Percentiles rank a stretch among this genome's conserved stretches.
phyloP scores from a whole-genome alignment of 2,113 vertebrate genomes.

The Rhabdomys dilectus region DNA sequence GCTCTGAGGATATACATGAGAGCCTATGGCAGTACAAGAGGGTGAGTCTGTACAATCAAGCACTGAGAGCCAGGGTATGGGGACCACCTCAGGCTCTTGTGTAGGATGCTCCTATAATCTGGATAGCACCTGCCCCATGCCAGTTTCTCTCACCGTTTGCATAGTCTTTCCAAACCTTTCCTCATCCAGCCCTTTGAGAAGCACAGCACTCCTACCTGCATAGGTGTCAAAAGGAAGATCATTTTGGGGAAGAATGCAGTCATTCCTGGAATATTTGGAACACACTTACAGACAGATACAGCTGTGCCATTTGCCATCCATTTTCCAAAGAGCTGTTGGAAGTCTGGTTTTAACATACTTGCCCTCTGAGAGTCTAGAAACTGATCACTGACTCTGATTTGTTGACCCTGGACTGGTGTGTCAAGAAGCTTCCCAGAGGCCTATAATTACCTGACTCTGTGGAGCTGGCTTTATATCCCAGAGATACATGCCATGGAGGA shows the following conservation, averaged over 20 bases:
- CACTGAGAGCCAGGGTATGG: fast-evolving
- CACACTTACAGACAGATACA: background rate
- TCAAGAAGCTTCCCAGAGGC: background rate
- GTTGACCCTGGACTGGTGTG: background rate
- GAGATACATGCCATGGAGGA: background rate
- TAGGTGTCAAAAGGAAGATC: background rate
- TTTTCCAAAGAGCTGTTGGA: background rate
- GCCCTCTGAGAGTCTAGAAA: background rate
- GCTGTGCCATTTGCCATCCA: background rate
- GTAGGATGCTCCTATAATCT: background rate
- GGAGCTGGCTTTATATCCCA: background rate
- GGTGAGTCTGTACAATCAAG: fast-evolving
- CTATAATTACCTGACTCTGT: background rate
- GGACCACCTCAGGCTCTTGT: background rate
- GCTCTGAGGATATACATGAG: background rate
- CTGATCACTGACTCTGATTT: background rate
- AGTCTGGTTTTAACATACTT: background rate
- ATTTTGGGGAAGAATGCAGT: background rate
- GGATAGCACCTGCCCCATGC: background rate
- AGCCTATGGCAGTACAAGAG: fast-evolving
- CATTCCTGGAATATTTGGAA: conserved; percentile 41
- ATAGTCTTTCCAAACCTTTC: background rate
- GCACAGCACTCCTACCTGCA: background rate
- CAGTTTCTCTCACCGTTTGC: background rate
- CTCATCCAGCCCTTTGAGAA: background rate